Evolutionary conservation across 1,140 invertebrate genomes (phyloP).

Genomic region (Prorops nasuta): DNA sequence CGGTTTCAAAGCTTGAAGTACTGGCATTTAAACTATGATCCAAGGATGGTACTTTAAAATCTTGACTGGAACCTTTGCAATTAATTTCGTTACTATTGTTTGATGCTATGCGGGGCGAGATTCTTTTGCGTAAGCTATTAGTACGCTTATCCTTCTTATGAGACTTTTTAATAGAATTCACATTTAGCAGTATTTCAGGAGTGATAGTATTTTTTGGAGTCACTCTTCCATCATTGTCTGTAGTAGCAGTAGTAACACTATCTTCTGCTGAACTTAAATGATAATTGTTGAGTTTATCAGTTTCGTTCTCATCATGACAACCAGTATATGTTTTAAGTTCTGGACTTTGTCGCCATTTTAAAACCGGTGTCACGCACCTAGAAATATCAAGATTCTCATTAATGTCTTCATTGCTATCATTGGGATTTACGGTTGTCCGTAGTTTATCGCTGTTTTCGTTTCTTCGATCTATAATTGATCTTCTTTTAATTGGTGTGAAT

Average conservation of each 20-base stretch:
- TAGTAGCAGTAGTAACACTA: neutral
- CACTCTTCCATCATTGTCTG: slow-evolving; percentile 21
- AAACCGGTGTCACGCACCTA: slow-evolving; percentile 18
- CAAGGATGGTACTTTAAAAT: neutral
- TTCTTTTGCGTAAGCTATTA: slow-evolving; percentile 1
- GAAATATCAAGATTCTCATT: slow-evolving; percentile 5
- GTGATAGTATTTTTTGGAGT: slow-evolving; percentile 34
- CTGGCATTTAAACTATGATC: too few relatives aligned
- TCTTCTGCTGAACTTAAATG: too few relatives aligned
- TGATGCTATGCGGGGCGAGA: neutral
- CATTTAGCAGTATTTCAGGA: slow-evolving; percentile 27
- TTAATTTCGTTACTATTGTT: neutral
- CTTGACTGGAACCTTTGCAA: neutral
- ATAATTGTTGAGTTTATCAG: neutral
- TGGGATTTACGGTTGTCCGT: neutral
- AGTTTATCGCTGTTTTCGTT: neutral
- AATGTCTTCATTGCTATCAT: slow-evolving; percentile 8
- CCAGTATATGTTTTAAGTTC: slow-evolving; percentile 19
- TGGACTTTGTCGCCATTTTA: slow-evolving; percentile 10
- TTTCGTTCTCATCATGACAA: neutral
- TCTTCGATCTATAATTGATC: slow-evolving; percentile 9
- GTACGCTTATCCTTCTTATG: slow-evolving; percentile 44
- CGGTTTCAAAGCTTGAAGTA: neutral
- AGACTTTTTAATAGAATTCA: slow-evolving; percentile 47
- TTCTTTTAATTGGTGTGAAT: slow-evolving; percentile 45